Evolutionary conservation across 2,797 vertebrate species (phyloP).

Genomic region (Ateles fusciceps): DNA sequence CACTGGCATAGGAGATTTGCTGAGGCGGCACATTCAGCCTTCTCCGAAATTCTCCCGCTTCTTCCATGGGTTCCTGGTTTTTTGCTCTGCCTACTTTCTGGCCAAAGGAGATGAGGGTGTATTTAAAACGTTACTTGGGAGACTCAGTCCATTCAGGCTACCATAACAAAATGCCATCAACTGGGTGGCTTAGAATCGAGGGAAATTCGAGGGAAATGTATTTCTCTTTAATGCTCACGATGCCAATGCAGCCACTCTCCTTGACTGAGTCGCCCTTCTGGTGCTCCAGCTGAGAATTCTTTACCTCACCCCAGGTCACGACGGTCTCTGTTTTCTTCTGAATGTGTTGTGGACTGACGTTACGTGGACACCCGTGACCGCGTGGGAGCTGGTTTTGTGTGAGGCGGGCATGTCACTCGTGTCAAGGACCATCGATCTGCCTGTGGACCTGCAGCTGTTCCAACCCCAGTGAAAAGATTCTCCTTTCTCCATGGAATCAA

Average conservation of each 20-base stretch:
- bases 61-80: not conserved
- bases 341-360: rapidly evolving
- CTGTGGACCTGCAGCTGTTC: not conserved
- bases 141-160: too few relatives aligned
- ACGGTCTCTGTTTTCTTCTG: not conserved
- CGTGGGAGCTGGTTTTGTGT: not conserved
- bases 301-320: not conserved
- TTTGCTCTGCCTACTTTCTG: not conserved
- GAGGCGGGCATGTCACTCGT: not conserved
- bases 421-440: not conserved
- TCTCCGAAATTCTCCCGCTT: not conserved
- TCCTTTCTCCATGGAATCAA: not conserved
- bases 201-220: too few relatives aligned
- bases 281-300: not conserved
- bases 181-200: too few relatives aligned
- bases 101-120: not conserved
- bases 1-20: not conserved
- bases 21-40: not conserved
- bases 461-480: not conserved
- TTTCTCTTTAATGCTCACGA: not conserved
- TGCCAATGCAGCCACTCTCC: not conserved
- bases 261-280: not conserved
- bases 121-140: not conserved
- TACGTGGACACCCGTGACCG: not conserved
- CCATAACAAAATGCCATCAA: too few relatives aligned